Evolutionary conservation across 2,888 invertebrate genomes (phyloP).

Genomic region (Megamerina dolium): DNA sequence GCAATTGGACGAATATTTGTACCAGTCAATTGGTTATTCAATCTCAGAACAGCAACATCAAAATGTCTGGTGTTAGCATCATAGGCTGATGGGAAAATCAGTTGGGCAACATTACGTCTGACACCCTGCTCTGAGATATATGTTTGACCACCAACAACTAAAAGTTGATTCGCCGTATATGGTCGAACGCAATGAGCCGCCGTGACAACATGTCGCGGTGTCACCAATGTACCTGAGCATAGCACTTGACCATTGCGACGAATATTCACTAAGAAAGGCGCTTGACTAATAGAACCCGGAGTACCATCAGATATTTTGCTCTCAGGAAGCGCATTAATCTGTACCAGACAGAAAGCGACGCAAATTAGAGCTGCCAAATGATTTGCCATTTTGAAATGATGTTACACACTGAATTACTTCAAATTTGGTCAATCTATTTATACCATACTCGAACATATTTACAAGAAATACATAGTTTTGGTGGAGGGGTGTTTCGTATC

Average conservation of each 20-base stretch:
- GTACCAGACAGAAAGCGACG: no score
- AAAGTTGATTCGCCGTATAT: background rate
- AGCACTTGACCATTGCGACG: background rate
- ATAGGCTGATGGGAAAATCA: background rate
- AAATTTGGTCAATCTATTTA: no score
- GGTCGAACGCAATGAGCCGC: conserved; percentile 43
- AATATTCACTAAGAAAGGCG: background rate
- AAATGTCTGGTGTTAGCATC: background rate
- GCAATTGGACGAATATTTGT: background rate
- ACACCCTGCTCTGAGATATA: background rate
- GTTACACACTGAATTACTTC: no score
- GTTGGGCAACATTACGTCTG: background rate
- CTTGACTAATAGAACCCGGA: background rate
- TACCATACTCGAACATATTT: no score
- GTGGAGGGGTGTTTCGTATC: no score
- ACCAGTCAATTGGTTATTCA: background rate
- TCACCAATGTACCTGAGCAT: conserved; percentile 50
- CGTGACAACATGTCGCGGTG: conserved; percentile 63
- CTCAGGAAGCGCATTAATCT: background rate
- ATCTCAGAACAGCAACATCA: background rate
- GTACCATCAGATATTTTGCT: conserved; percentile 1
- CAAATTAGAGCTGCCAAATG: no score
- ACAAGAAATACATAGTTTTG: no score
- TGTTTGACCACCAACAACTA: background rate
- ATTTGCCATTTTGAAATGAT: no score